Evolutionary conservation across 2,888 invertebrate species (phyloP).

Genomic region (Hybos culiciformis): DNA sequence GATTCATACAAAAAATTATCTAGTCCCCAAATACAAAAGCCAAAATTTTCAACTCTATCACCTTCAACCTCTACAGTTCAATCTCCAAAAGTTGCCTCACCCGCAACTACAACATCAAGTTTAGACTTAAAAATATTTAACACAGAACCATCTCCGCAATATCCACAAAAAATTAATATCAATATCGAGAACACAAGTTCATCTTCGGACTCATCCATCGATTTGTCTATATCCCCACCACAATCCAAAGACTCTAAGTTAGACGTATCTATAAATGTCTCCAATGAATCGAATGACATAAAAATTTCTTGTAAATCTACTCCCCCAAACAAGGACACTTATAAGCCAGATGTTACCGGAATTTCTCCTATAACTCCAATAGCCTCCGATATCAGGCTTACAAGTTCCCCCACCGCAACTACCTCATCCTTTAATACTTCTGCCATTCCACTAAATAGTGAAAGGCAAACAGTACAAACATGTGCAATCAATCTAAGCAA

Average conservation of each 20-base stretch:
- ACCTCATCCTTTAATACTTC: neutral
- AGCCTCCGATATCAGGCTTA: neutral
- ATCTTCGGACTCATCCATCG: conserved; percentile 6
- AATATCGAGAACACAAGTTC: conserved; percentile 1
- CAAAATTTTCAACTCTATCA: too few species aligned
- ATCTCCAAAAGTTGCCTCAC: too few species aligned
- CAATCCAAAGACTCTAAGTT: too few species aligned
- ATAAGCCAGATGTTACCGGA: neutral
- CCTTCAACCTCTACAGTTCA: too few species aligned
- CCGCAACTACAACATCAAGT: too few species aligned
- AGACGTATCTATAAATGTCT: conserved; percentile 15
- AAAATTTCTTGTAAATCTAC: conserved; percentile 3
- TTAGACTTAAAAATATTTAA: too few species aligned
- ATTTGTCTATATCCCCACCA: too few species aligned
- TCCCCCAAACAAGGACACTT: neutral
- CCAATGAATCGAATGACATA: conserved; percentile 11
- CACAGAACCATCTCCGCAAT: too few species aligned
- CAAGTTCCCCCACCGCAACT: neutral
- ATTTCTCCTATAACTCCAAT: neutral
- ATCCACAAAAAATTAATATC: too few species aligned
- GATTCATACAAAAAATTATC: too few species aligned
- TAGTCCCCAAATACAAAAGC: too few species aligned
- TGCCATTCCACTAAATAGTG: neutral
- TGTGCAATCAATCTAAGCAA: conserved; percentile 13
- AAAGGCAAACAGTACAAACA: conserved; percentile 5